Conservation (phyloP, 37 sponge, comb jelly and placozoan species). For the Aphrocallistes beatrix region DNA sequence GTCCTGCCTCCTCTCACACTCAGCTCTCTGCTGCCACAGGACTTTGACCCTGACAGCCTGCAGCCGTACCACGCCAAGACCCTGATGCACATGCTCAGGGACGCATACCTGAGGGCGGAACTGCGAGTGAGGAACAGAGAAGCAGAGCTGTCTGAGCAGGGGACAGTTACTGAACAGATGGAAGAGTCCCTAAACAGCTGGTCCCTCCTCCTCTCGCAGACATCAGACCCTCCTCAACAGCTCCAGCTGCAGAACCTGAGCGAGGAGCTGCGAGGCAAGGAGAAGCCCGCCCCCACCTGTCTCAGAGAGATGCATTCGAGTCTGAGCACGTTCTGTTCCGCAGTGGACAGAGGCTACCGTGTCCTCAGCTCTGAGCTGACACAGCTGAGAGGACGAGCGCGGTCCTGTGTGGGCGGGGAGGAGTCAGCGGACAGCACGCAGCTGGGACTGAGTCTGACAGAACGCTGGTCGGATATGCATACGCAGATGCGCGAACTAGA, state of each 20-base stretch:
- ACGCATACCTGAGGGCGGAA: neutral
- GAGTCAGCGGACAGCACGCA: neutral
- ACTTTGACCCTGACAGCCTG: neutral
- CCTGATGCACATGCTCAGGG: neutral
- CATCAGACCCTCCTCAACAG: neutral
- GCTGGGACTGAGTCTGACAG: neutral
- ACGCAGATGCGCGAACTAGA: neutral
- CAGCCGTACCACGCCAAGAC: conserved; percentile 11
- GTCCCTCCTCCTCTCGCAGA: neutral
- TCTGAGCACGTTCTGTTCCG: neutral
- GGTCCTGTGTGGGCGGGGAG: neutral
- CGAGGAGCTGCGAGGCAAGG: neutral
- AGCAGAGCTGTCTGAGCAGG: neutral
- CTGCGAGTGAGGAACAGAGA: neutral
- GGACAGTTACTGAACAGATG: neutral
- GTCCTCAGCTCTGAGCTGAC: neutral
- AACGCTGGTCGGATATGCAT: neutral
- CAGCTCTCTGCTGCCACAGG: neutral
- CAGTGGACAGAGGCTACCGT: neutral
- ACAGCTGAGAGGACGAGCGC: neutral
- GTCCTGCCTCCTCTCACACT: neutral
- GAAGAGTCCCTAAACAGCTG: neutral
- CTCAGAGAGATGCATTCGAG: neutral
- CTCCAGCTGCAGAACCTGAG: neutral
- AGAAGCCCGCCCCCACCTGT: neutral